Conservation (phyloP, 2,888 invertebrate species). For the Patella caerulea region DNA sequence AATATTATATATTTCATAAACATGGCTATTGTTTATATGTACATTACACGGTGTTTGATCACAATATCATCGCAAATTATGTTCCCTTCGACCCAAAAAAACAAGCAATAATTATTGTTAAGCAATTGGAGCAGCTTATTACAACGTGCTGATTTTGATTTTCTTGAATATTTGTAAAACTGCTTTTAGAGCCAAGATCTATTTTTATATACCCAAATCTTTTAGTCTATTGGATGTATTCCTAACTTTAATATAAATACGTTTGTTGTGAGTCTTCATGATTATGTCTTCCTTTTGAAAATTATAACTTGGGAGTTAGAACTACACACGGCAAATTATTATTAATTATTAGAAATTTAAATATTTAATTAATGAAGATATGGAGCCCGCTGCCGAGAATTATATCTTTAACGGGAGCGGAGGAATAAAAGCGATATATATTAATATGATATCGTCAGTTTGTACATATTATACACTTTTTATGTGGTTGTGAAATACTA, state of each 20-base stretch:
- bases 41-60: too few species aligned
- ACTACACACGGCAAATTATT: background rate
- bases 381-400: too few species aligned
- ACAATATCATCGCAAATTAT: too few species aligned
- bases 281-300: slow-evolving; percentile 9
- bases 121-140: slow-evolving; percentile 8
- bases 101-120: slow-evolving; percentile 5
- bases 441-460: too few species aligned
- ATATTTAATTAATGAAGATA: too few species aligned
- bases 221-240: background rate
- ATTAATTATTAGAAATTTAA: too few species aligned
- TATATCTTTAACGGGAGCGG: too few species aligned
- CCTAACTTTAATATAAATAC: background rate
- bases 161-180: background rate
- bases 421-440: too few species aligned
- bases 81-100: background rate
- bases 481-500: slow-evolving; percentile 9
- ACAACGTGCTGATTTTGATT: background rate
- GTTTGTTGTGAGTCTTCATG: slow-evolving; percentile 10
- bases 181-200: slow-evolving; percentile 3
- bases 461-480: background rate
- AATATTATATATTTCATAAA: too few species aligned
- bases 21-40: too few species aligned
- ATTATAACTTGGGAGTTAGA: slow-evolving; percentile 8
- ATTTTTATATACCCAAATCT: slow-evolving; percentile 3